These are phyloP conservation scores for Andrena cerasifolii DNA, from an alignment of 1,140 invertebrate genomes.

Conservation along the genomic window DNA sequence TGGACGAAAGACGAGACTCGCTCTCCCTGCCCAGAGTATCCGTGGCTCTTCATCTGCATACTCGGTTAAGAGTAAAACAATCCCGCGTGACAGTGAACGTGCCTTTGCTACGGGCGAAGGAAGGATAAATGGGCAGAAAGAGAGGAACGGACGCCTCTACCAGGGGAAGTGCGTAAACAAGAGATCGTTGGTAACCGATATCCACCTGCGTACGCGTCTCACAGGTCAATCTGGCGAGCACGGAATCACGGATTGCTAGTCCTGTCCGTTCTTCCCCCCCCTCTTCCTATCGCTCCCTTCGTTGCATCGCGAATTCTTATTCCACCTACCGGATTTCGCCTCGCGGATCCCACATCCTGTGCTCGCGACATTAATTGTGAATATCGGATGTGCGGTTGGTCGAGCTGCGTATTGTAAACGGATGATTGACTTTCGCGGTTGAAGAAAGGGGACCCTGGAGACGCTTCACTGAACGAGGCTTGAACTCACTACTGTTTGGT, in stretches of 20 bases:
- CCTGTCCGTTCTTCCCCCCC: slow-evolving; percentile 9
- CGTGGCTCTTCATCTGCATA: slow-evolving; percentile 63
- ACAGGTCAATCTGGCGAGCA: slow-evolving; percentile 29
- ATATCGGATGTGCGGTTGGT: slow-evolving; percentile 55
- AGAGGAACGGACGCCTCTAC: background rate
- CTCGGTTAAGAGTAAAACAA: slow-evolving; percentile 79
- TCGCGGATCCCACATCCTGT: slow-evolving; percentile 74
- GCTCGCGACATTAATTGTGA: slow-evolving; percentile 44
- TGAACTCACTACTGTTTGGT: too few species aligned
- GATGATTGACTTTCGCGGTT: background rate
- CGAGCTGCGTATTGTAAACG: background rate
- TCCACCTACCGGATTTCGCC: slow-evolving; percentile 74
- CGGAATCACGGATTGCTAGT: slow-evolving; percentile 63
- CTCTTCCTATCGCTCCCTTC: slow-evolving; percentile 36
- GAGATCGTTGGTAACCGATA: slow-evolving; percentile 76
- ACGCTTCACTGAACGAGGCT: background rate
- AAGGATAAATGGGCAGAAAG: slow-evolving; percentile 39
- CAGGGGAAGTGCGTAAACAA: slow-evolving; percentile 53
- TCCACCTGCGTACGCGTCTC: slow-evolving; percentile 62
- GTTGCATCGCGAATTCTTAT: slow-evolving; percentile 44
- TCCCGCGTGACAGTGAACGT: slow-evolving; percentile 73
- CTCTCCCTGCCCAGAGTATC: slow-evolving; percentile 66
- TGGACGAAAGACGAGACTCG: slow-evolving; percentile 69
- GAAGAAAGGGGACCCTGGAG: background rate
- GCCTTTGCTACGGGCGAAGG: slow-evolving; percentile 6